A percentile compares a stretch with the other conserved stretches of the same genome.
phyloP scores from a whole-genome alignment of 2,888 invertebrate genomes.

The Brachyptera risi region DNA sequence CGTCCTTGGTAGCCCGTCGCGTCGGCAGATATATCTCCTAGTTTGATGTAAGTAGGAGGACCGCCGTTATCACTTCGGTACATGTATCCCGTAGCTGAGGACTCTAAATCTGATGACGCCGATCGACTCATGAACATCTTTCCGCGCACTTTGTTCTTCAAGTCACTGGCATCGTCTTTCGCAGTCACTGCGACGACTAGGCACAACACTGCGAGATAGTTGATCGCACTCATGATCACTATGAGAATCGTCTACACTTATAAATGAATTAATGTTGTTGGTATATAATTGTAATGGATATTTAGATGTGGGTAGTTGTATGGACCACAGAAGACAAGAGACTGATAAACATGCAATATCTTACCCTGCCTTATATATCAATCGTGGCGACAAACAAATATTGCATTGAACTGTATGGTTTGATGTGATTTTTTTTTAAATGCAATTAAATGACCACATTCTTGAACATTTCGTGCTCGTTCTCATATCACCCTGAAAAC shows the following conservation, averaged over 20 bases:
- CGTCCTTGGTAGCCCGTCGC: slow-evolving; percentile 6
- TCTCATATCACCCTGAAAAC: slow-evolving; percentile 14
- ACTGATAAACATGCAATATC: not conserved
- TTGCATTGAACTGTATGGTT: slow-evolving; percentile 5
- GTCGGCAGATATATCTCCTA: slow-evolving; percentile 46
- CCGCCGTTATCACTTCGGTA: slow-evolving; percentile 48
- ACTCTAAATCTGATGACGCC: slow-evolving; percentile 55
- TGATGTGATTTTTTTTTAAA: slow-evolving; percentile 8
- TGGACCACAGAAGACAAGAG: not conserved
- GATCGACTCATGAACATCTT: slow-evolving; percentile 55
- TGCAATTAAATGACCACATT: slow-evolving; percentile 17
- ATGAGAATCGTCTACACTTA: not conserved
- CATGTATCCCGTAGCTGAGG: slow-evolving; percentile 54
- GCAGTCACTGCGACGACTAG: not conserved
- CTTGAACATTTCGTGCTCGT: slow-evolving; percentile 8
- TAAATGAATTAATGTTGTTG: not conserved
- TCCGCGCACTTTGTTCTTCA: slow-evolving; percentile 25
- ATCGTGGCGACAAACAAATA: not conserved
- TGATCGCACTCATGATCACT: not conserved
- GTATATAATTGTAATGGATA: no score
- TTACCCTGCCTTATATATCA: slow-evolving; percentile 10
- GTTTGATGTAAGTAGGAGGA: slow-evolving; percentile 48
- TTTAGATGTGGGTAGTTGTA: not conserved
- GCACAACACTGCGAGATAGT: slow-evolving; percentile 3
- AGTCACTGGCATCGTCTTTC: not conserved